Evolutionary conservation across 2,113 vertebrate genomes (phyloP).

Genomic region (Colius striatus): DNA sequence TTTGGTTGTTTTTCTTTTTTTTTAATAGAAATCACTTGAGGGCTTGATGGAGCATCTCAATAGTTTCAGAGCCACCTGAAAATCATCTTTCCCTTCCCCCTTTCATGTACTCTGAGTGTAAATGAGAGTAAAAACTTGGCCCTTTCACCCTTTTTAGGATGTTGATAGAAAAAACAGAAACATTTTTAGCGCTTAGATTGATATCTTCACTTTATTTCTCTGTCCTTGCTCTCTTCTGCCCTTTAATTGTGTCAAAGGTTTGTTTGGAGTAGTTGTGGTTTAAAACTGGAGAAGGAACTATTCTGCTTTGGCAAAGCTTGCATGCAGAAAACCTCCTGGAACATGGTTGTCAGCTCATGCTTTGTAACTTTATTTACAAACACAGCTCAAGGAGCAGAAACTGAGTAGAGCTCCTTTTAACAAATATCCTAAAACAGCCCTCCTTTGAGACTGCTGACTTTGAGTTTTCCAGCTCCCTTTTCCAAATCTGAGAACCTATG

Average conservation of each 20-base stretch:
- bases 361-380: slow-evolving; percentile 23
- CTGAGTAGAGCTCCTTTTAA: not conserved
- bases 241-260: not conserved
- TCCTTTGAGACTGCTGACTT: not conserved
- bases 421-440: not conserved
- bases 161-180: not conserved
- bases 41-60: not conserved
- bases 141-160: not conserved
- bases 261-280: slow-evolving; percentile 16
- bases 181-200: not conserved
- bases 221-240: not conserved
- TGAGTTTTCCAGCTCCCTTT: not conserved
- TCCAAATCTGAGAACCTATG: not conserved
- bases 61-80: not conserved
- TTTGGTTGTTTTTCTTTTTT: not conserved
- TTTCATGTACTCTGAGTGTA: not conserved
- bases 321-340: not conserved
- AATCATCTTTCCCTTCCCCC: not conserved
- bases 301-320: not conserved
- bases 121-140: not conserved
- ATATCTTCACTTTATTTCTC: not conserved
- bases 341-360: not conserved
- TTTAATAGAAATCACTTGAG: not conserved
- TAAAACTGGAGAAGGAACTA: not conserved
- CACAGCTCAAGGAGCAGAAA: not conserved